phyloP scores from a whole-genome alignment of 2,113 vertebrate species.

The Daphoenositta chrysoptera region DNA sequence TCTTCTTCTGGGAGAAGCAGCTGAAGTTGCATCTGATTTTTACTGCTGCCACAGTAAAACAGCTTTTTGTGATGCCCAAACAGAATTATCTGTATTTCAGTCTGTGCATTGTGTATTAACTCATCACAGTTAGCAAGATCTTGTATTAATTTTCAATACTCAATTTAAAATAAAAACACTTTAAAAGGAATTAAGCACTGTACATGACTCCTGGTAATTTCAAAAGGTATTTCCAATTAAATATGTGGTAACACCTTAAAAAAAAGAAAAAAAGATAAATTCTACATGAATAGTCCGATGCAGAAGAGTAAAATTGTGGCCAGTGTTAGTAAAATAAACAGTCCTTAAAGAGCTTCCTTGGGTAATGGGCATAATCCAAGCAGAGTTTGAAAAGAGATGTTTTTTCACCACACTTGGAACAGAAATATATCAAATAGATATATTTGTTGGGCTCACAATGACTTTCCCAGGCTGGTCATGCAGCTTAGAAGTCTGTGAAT shows the following conservation, averaged over 20 bases:
- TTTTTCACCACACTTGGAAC: background rate
- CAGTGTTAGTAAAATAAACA: background rate
- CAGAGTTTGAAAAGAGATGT: background rate
- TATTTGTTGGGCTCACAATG: background rate
- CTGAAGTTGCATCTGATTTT: background rate
- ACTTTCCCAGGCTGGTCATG: background rate
- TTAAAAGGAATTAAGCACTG: background rate
- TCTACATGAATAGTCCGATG: background rate
- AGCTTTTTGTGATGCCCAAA: background rate
- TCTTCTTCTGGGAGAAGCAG: background rate
- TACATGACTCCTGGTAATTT: background rate
- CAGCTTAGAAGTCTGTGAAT: background rate
- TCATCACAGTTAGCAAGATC: background rate
- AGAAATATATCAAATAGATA: background rate
- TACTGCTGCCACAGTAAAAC: background rate
- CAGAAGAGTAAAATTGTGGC: background rate
- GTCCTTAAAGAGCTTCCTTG: background rate
- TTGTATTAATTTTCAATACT: background rate
- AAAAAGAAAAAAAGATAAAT: background rate
- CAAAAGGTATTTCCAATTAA: background rate
- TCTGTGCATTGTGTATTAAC: background rate
- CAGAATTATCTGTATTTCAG: background rate
- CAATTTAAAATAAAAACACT: background rate
- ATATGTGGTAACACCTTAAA: background rate
- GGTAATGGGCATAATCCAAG: background rate